Percentiles rank a stretch among this genome's conserved stretches.
phyloP scores from a whole-genome alignment of 2,888 invertebrate genomes.

The Brachyopa scutellaris region DNA sequence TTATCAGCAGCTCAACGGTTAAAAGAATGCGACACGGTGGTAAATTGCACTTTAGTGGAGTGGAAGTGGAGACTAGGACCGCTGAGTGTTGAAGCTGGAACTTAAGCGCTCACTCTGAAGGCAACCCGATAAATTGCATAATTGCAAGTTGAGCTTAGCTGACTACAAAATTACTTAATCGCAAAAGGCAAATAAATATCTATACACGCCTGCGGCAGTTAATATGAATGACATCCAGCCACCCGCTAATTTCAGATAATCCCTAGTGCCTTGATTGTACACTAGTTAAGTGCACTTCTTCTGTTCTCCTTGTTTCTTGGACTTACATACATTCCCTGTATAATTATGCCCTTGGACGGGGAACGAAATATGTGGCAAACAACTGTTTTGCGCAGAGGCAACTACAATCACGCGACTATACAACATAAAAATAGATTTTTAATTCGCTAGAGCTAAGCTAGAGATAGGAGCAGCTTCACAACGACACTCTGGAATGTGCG shows the following conservation, averaged over 20 bases:
- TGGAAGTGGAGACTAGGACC: not conserved
- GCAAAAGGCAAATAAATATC: constrained; percentile 38
- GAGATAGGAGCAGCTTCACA: not conserved
- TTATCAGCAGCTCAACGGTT: constrained; percentile 47
- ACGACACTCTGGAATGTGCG: constrained; percentile 41
- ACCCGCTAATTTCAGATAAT: constrained; percentile 69
- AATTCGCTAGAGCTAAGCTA: constrained; percentile 32
- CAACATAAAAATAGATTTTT: constrained; percentile 64
- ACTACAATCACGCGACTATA: not conserved
- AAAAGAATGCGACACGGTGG: constrained; percentile 67
- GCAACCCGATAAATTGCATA: constrained; percentile 69
- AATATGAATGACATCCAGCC: constrained; percentile 66
- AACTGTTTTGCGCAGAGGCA: constrained; percentile 47
- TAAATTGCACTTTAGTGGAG: constrained; percentile 59
- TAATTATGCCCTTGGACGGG: constrained; percentile 59
- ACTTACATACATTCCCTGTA: not conserved
- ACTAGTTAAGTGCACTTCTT: too few species aligned
- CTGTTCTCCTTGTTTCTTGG: not conserved
- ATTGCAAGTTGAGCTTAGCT: constrained; percentile 54
- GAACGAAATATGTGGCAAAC: constrained; percentile 41
- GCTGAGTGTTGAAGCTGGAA: not conserved
- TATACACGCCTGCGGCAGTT: constrained; percentile 1
- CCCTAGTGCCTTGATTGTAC: constrained; percentile 34
- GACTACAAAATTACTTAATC: constrained; percentile 68
- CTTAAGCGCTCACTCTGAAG: constrained; percentile 46